phyloP scores from a whole-genome alignment of 2,113 vertebrate genomes.

The Myrmecophaga tridactyla region DNA sequence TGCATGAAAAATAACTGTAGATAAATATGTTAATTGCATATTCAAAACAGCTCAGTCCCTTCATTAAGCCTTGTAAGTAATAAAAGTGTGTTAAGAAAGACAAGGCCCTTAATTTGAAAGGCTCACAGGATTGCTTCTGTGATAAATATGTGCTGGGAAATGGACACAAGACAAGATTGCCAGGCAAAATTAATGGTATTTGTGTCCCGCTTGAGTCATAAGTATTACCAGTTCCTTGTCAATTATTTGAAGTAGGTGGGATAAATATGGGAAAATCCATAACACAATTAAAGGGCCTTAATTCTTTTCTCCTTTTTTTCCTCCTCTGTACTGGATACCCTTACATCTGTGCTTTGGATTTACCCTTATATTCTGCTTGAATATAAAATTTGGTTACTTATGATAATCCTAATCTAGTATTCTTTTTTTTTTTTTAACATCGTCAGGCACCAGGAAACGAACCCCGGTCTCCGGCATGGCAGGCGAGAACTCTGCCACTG shows the following conservation, averaged over 20 bases:
- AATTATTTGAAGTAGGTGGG: slow-evolving; percentile 58
- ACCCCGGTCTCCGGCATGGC: no score
- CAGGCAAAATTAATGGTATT: slow-evolving; percentile 56
- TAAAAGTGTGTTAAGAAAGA: background rate
- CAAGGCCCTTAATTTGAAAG: slow-evolving; percentile 39
- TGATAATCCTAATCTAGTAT: background rate
- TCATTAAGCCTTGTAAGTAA: background rate
- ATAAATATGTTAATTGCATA: background rate
- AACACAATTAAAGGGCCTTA: slow-evolving; percentile 7
- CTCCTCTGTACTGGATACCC: background rate
- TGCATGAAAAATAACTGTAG: background rate
- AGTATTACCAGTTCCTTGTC: slow-evolving; percentile 44
- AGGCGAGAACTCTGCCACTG: no score
- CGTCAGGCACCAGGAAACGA: no score
- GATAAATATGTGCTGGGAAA: slow-evolving; percentile 61
- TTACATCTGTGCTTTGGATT: background rate
- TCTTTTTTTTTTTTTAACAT: no score
- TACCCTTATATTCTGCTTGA: background rate
- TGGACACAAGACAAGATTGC: slow-evolving; percentile 2
- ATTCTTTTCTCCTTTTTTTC: background rate
- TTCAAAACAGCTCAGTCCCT: background rate
- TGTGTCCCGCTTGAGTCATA: slow-evolving; percentile 33
- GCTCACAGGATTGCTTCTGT: background rate
- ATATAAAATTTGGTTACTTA: background rate
- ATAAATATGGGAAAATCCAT: slow-evolving; percentile 51